Conservation (phyloP, 2,888 invertebrate species). For the Orthosia gothica region DNA sequence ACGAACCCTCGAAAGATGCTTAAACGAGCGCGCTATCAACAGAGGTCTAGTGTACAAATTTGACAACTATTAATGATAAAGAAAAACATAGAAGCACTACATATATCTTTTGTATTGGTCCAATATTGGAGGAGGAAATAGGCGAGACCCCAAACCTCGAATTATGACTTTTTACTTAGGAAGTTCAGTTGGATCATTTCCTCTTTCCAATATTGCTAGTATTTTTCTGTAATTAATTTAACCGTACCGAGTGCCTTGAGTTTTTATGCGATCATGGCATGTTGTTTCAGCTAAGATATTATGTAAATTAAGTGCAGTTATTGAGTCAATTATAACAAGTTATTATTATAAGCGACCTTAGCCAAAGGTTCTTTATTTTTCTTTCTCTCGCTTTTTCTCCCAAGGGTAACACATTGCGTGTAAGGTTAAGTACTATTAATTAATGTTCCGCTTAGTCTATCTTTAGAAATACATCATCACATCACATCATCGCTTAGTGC, state of each 20-base stretch:
- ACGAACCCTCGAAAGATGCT: too few relatives aligned
- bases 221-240: constrained; percentile 23
- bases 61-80: too few relatives aligned
- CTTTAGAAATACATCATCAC: too few relatives aligned
- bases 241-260: not conserved
- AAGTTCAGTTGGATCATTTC: too few relatives aligned
- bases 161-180: too few relatives aligned
- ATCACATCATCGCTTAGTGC: too few relatives aligned
- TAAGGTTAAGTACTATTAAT: not conserved
- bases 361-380: not conserved
- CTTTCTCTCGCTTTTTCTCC: not conserved
- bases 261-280: not conserved
- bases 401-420: not conserved
- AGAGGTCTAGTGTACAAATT: too few relatives aligned
- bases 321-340: not conserved
- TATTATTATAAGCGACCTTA: not conserved
- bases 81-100: too few relatives aligned
- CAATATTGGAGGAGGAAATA: too few relatives aligned
- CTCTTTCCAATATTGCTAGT: not conserved
- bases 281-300: not conserved
- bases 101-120: too few relatives aligned
- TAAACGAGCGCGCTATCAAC: too few relatives aligned
- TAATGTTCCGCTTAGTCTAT: not conserved
- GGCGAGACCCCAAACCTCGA: too few relatives aligned
- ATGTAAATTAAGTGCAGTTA: not conserved